Base-by-base conservation (phyloP, 2,888 invertebrate species). In the Holacanthella duospinosa region DNA sequence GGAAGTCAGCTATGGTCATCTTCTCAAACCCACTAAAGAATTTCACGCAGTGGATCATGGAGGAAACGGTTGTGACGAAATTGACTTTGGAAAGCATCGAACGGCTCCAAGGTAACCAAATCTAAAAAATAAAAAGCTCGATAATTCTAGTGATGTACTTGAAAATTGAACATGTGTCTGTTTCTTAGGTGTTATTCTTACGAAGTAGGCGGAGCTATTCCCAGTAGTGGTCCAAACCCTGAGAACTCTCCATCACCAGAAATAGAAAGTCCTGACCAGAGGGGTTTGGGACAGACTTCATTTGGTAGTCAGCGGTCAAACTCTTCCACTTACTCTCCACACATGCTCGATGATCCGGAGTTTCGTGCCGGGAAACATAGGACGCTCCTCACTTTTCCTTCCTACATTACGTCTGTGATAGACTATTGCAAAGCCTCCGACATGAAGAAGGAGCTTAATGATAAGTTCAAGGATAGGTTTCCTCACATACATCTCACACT, bases 341-440 rank as follows among this genome's bases (percentile, higher is more conserved):
- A 89, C 77, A 83, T 93, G 61, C 79, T 96, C 65, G 96, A 96
- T 77, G 94, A 96, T 79, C 95, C 95, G 1, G 71, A 91, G 77
- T 79, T 91, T 54, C 89, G 90, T 73, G 90, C 90, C 28, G 92
- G 91, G 44, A 90, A 90, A 78, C 91, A 92, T 78, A 82, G 91
- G 67, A 92, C 92, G 0, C 77, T 92, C 9, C 60, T 71, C 25
- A 91, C 91, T 2, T 92, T 92, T 75, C 89, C 91, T 58, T 68
- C 71, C 25, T 69, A 62, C 66, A 68, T 76, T 75, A 64, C 77
- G 1, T 95, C 95, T 1, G 91, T 96, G 56, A 95, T 96, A 74
- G 94, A 95, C 78, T 95, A 96, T 76, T 94, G 94, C 3, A 86
- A 92, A 71, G 94, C 96, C 21, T 90, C 92, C 43, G 94, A 95